A percentile compares a stretch with the other conserved stretches of the same genome.
These are phyloP conservation scores for Xiphorhynchus erythropygius DNA, from an alignment of 2,797 vertebrate species.

Conservation along the genomic window DNA sequence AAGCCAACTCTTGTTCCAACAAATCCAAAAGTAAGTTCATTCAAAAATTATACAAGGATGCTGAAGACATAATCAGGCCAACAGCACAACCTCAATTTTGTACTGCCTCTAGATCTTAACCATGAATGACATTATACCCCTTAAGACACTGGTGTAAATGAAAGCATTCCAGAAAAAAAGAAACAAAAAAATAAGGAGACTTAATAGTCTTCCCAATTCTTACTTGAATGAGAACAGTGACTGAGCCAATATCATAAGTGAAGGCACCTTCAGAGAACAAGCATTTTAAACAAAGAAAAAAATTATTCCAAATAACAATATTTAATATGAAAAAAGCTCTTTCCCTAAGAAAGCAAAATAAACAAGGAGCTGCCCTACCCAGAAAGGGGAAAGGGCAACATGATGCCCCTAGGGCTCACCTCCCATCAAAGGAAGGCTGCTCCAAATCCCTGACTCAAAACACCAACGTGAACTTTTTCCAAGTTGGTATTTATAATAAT, in stretches of 20 bases:
- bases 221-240: not conserved
- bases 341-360: not conserved
- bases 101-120: not conserved
- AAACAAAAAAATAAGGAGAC: not conserved
- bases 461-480: not conserved
- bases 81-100: not conserved
- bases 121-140: not conserved
- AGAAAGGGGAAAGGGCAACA: not conserved
- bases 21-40: not conserved
- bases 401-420: not conserved
- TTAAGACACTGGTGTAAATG: not conserved
- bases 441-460: not conserved
- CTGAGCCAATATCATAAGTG: not conserved
- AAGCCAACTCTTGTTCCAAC: not conserved
- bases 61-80: not conserved
- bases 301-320: fast-evolving
- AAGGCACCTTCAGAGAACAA: not conserved
- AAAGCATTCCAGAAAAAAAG: not conserved
- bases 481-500: not conserved
- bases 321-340: not conserved
- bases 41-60: not conserved
- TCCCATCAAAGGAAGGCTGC: not conserved
- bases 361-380: not conserved
- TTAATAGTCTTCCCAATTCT: not conserved
- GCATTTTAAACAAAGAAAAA: not conserved